Evolutionary conservation across 2,888 invertebrate genomes (phyloP).

Genomic region (Ephialtes manifestator): DNA sequence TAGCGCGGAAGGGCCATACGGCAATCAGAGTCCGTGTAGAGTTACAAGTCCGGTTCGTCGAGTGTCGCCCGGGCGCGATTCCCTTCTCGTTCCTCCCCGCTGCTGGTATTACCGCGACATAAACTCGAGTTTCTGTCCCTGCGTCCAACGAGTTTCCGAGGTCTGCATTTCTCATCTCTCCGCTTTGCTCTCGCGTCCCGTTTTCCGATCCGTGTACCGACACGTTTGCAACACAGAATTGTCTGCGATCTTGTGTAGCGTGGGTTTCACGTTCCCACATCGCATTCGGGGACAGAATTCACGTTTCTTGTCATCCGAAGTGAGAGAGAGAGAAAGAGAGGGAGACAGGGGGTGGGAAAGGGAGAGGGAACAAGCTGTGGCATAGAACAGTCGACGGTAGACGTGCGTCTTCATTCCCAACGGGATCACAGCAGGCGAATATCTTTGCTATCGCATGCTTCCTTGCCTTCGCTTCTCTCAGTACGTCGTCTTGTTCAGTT

Average conservation of each 20-base stretch:
- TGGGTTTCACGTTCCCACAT: constrained; percentile 23
- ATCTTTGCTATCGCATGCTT: not conserved
- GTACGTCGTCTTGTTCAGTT: constrained; percentile 12
- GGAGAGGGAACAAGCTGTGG: not conserved
- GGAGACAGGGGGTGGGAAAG: not conserved
- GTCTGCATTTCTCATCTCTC: constrained; percentile 64
- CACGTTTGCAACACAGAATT: constrained; percentile 38
- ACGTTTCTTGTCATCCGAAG: not conserved
- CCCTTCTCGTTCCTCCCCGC: constrained; percentile 23
- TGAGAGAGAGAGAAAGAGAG: not conserved
- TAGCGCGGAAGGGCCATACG: constrained; percentile 67
- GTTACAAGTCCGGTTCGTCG: constrained; percentile 74
- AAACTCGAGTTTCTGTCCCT: constrained; percentile 64
- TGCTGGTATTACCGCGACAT: constrained; percentile 58
- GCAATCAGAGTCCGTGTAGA: constrained; percentile 81
- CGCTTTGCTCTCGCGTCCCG: constrained; percentile 7
- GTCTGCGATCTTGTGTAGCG: constrained; percentile 22
- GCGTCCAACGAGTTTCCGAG: constrained; percentile 51
- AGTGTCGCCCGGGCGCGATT: constrained; percentile 41
- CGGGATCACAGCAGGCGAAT: constrained; percentile 10
- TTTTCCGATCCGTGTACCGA: constrained; percentile 29
- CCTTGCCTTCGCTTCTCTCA: not conserved
- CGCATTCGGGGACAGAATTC: constrained; percentile 16
- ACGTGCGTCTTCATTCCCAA: constrained; percentile 36
- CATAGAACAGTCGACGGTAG: constrained; percentile 4